These are phyloP conservation scores for Mohoua ochrocephala DNA, from an alignment of 2,113 vertebrate genomes.

Conservation along the genomic window DNA sequence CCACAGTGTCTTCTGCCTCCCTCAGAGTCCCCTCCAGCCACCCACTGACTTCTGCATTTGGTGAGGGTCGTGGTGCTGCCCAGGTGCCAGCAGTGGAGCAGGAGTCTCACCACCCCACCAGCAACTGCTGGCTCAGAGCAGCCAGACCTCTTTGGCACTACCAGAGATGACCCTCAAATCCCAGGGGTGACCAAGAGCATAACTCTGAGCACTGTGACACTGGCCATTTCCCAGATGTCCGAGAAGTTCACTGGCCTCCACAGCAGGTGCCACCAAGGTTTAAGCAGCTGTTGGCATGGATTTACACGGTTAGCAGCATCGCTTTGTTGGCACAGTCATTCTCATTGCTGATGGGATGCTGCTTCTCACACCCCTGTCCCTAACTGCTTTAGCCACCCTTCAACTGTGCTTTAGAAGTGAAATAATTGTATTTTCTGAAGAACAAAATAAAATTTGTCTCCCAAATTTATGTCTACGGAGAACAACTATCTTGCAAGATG, in stretches of 20 bases:
- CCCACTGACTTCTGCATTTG: background rate
- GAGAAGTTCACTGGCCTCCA: background rate
- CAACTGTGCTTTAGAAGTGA: background rate
- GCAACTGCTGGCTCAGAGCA: background rate
- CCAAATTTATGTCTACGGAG: background rate
- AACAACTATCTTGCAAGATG: background rate
- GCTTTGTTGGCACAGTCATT: background rate
- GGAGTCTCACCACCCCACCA: background rate
- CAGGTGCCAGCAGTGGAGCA: background rate
- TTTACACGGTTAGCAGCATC: background rate
- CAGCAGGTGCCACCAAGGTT: background rate
- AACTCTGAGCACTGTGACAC: background rate
- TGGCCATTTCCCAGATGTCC: background rate
- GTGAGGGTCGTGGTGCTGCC: accelerated
- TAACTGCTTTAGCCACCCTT: background rate
- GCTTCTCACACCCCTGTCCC: background rate
- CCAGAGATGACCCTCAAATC: background rate
- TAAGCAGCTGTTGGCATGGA: background rate
- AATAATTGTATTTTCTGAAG: background rate
- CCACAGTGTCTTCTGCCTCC: accelerated
- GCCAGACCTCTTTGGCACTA: background rate
- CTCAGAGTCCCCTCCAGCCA: background rate
- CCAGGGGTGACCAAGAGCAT: background rate
- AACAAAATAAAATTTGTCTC: background rate
- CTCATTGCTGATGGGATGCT: background rate